Conservation (phyloP, 2,113 vertebrate genomes). For the Morone saxatilis region DNA sequence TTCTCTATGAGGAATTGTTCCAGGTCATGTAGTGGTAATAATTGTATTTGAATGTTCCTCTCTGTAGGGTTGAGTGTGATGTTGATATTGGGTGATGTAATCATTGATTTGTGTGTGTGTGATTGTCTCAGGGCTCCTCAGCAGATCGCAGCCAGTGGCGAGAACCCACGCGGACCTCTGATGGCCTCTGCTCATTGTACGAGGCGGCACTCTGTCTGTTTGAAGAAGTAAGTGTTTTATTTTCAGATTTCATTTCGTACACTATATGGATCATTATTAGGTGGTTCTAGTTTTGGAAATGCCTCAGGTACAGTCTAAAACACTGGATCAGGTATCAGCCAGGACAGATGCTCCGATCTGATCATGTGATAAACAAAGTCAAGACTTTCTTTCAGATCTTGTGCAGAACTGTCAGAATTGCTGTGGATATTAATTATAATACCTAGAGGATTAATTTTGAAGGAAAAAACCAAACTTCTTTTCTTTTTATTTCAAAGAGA, state of each 20-base stretch:
- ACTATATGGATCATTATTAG: too few species aligned
- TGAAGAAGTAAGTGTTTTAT: constrained; percentile 88
- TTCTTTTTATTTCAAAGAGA: not conserved
- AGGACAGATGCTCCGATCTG: too few species aligned
- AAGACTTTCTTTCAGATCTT: not conserved
- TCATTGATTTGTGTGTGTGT: not conserved
- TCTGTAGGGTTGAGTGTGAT: not conserved
- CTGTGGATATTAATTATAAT: not conserved
- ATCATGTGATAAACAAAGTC: too few species aligned
- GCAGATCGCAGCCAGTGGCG: constrained; percentile 97
- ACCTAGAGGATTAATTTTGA: not conserved
- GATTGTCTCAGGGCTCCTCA: constrained; percentile 89
- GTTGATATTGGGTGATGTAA: not conserved
- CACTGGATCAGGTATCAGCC: too few species aligned
- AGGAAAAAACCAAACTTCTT: not conserved
- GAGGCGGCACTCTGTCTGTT: constrained; percentile 95
- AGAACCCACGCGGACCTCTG: constrained; percentile 92
- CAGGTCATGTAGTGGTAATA: too few species aligned
- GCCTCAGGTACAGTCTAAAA: too few species aligned
- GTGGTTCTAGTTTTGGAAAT: not conserved
- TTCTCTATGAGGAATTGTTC: too few species aligned
- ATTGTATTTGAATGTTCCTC: not conserved
- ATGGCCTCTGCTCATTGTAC: constrained; percentile 94
- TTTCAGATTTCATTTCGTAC: too few species aligned
- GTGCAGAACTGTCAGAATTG: not conserved